Conservation (phyloP, 2,797 vertebrate species). For the Natrix natrix region DNA sequence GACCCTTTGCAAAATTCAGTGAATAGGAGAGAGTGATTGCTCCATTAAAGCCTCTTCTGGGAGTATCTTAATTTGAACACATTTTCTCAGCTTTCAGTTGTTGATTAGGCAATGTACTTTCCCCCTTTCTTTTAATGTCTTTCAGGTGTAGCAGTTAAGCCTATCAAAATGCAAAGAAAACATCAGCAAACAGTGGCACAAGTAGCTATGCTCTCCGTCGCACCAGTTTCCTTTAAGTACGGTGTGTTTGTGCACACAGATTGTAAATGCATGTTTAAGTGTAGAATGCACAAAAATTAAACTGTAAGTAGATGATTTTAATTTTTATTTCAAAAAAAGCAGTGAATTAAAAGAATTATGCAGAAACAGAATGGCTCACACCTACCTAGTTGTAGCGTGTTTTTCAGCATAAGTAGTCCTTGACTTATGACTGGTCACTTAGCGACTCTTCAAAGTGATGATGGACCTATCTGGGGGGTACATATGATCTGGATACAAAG, state of each 20-base stretch:
- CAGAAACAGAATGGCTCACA: neutral
- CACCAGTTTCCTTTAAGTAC: neutral
- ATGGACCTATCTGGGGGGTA: neutral
- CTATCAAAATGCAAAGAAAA: constrained; percentile 48
- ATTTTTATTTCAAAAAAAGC: neutral
- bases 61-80: constrained; percentile 22
- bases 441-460: neutral
- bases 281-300: neutral
- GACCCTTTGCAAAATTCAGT: neutral
- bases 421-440: neutral
- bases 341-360: neutral
- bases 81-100: constrained; percentile 52
- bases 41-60: constrained; percentile 3
- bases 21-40: neutral
- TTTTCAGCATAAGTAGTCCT: neutral
- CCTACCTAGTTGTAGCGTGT: neutral
- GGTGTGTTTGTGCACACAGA: neutral
- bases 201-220: neutral
- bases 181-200: constrained; percentile 25
- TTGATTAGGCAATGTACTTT: constrained; percentile 65
- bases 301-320: neutral
- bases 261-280: neutral
- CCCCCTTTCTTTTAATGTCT: constrained; percentile 46
- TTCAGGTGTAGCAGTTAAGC: constrained; percentile 50
- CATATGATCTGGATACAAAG: neutral